A percentile compares a stretch with the other conserved stretches of the same genome.
These are phyloP conservation scores for Carduelis carduelis DNA, from an alignment of 2,797 vertebrate species.

Conservation along the genomic window DNA sequence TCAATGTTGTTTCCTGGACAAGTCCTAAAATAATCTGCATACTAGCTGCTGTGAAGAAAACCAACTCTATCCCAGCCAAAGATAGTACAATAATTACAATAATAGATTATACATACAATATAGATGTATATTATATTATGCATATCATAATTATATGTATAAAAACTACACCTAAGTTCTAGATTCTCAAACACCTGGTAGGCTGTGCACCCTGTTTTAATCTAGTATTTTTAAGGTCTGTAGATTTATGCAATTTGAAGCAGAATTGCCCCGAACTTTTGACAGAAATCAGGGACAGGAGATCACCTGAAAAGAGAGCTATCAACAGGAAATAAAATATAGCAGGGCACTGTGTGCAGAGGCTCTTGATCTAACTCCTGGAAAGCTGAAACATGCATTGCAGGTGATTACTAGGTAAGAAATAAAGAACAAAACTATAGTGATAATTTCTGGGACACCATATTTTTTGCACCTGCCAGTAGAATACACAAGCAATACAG, in stretches of 20 bases:
- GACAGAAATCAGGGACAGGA: neutral
- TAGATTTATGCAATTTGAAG: neutral
- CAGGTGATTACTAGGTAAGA: neutral
- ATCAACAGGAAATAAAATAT: neutral
- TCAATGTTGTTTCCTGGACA: neutral
- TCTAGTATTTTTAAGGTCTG: neutral
- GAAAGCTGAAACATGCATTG: neutral
- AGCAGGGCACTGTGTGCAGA: fast-evolving
- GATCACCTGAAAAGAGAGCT: neutral
- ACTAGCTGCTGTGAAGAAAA: neutral
- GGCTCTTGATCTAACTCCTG: neutral
- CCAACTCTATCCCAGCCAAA: neutral
- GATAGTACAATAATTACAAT: neutral
- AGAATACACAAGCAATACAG: neutral
- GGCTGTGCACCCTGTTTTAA: neutral
- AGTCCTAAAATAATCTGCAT: fast-evolving
- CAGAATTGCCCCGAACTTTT: neutral
- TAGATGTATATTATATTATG: too few relatives aligned
- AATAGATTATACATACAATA: too few relatives aligned
- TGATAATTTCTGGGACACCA: neutral
- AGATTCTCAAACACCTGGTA: neutral
- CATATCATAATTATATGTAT: too few relatives aligned
- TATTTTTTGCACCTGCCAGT: neutral
- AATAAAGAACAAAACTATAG: neutral
- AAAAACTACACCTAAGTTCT: neutral